Percentiles rank a stretch among this genome's conserved stretches.
Conservation (phyloP, 2,888 invertebrate genomes). For the Metellina segmentata region DNA sequence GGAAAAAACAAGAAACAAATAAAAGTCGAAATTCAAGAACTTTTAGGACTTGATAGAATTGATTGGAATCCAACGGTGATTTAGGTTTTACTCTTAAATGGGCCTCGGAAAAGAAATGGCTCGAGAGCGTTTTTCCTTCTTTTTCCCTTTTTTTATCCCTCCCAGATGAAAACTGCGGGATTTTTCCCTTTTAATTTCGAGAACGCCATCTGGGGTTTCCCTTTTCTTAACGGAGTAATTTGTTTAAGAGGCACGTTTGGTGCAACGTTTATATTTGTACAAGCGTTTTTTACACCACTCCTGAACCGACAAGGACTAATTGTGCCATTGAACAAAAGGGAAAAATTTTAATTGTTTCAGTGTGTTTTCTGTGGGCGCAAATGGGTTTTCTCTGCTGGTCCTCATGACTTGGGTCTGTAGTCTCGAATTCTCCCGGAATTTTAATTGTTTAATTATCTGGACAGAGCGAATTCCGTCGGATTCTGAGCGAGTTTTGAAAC, state of each 20-base stretch:
- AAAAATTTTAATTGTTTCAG: neutral
- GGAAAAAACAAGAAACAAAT: neutral
- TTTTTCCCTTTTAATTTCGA: conserved; percentile 51
- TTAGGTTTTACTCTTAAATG: conserved; percentile 40
- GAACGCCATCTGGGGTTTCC: conserved; percentile 32
- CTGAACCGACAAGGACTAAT: conserved; percentile 39
- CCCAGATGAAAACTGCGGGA: conserved; percentile 2
- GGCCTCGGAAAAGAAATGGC: conserved; percentile 28
- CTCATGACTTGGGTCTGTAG: too few relatives aligned
- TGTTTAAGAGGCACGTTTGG: conserved; percentile 34
- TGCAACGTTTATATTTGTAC: conserved; percentile 22
- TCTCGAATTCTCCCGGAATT: too few relatives aligned
- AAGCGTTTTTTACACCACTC: conserved; percentile 2
- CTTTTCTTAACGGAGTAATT: conserved; percentile 25
- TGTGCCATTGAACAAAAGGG: conserved; percentile 11
- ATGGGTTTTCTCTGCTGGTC: too few relatives aligned
- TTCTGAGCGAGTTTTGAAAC: too few relatives aligned
- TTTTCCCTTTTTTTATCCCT: neutral
- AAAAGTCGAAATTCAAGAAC: conserved; percentile 36
- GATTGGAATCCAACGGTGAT: conserved; percentile 24
- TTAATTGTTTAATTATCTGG: too few relatives aligned
- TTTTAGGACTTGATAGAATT: conserved; percentile 52
- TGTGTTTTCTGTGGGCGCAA: too few relatives aligned
- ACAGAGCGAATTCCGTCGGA: too few relatives aligned
- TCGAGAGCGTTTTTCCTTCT: conserved; percentile 26